A percentile compares a stretch with the other conserved stretches of the same genome.
Conservation (phyloP, 2,113 vertebrate genomes). For the Glareola pratincola region DNA sequence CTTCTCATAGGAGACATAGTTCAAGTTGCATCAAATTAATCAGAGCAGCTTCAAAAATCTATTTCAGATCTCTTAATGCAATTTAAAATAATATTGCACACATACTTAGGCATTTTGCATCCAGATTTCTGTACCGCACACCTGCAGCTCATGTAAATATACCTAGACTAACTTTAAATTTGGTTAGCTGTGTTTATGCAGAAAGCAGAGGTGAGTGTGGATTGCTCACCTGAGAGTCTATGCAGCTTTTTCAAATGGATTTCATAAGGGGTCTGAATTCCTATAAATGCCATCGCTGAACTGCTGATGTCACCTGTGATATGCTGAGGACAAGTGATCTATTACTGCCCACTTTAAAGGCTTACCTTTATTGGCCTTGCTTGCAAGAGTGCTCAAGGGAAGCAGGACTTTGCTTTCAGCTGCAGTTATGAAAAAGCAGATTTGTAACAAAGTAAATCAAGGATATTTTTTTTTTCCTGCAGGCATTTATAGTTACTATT, state of each 20-base stretch:
- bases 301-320: neutral
- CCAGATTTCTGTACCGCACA: neutral
- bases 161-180: neutral
- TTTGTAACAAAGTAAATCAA: neutral
- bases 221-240: neutral
- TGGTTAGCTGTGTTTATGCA: neutral
- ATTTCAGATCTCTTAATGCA: neutral
- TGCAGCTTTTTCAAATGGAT: neutral
- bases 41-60: neutral
- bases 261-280: neutral
- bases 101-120: neutral
- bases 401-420: neutral
- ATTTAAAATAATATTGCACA: neutral
- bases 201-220: neutral
- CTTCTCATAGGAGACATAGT: neutral
- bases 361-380: neutral
- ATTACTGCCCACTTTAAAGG: neutral
- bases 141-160: neutral
- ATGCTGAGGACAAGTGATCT: neutral
- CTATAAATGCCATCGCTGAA: neutral
- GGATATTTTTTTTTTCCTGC: neutral
- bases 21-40: neutral
- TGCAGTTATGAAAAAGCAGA: fast-evolving
- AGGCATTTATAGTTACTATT: neutral
- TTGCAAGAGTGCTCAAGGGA: neutral